Conservation (phyloP, 2,888 invertebrate species). For the Leptopilina drosophilae region DNA sequence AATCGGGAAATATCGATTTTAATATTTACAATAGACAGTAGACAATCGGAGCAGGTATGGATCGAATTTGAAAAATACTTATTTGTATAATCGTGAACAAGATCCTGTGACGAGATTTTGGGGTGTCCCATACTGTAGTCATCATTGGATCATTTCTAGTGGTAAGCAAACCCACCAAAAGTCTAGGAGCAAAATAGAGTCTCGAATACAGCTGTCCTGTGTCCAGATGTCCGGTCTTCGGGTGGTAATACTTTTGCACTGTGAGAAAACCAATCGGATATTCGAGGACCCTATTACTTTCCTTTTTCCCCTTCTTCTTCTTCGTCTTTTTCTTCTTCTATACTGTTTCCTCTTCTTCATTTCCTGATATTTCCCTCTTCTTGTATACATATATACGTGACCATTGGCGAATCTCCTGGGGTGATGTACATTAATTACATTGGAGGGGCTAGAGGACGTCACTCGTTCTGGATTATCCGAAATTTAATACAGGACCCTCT, state of each 20-base stretch:
- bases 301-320: neutral
- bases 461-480: slow-evolving; percentile 67
- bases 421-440: slow-evolving; percentile 70
- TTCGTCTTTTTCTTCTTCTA: slow-evolving; percentile 38
- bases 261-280: slow-evolving; percentile 66
- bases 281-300: slow-evolving; percentile 37
- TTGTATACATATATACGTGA: too few relatives aligned
- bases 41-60: too few relatives aligned
- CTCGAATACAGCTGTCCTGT: slow-evolving; percentile 68
- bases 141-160: slow-evolving; percentile 36
- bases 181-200: neutral
- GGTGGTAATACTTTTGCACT: slow-evolving; percentile 47
- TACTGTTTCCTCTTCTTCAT: too few relatives aligned
- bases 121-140: slow-evolving; percentile 27
- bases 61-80: too few relatives aligned
- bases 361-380: slow-evolving; percentile 47
- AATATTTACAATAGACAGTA: too few relatives aligned
- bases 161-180: neutral
- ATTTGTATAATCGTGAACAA: too few relatives aligned
- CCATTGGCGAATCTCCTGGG: slow-evolving; percentile 56
- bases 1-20: too few relatives aligned
- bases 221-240: slow-evolving; percentile 72
- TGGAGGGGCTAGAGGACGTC: slow-evolving; percentile 57
- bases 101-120: neutral
- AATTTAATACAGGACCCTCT: slow-evolving; percentile 63